Conservation (phyloP, 1,140 invertebrate genomes). For the Drosophila azteca region DNA sequence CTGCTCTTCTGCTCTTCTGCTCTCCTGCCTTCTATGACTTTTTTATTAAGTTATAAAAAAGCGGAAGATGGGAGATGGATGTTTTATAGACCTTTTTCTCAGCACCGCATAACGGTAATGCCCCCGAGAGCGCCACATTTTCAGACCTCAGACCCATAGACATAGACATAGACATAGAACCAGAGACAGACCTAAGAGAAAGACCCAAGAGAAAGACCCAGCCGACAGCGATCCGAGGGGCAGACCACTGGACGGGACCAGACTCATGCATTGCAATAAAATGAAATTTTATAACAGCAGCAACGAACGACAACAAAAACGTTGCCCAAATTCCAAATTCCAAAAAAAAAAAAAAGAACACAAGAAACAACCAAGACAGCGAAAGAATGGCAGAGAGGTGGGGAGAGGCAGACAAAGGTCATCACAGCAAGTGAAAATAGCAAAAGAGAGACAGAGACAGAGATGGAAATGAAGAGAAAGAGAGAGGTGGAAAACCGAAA, state of each 20-base stretch:
- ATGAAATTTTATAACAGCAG: constrained; percentile 71
- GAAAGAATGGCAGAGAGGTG: constrained; percentile 20
- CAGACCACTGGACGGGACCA: constrained; percentile 21
- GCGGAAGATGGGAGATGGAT: constrained; percentile 40
- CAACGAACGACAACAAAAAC: constrained; percentile 33
- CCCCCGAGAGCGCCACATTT: constrained; percentile 45
- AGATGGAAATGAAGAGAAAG: background rate
- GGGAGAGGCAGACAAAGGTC: constrained; percentile 56
- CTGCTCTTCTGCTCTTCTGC: constrained; percentile 11
- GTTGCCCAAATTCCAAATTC: constrained; percentile 58
- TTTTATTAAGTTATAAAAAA: constrained; percentile 80
- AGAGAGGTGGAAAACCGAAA: constrained; percentile 42
- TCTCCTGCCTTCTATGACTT: constrained; percentile 21
- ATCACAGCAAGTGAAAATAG: constrained; percentile 79
- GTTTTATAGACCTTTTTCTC: constrained; percentile 42
- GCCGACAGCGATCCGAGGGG: too few relatives aligned
- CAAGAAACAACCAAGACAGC: constrained; percentile 22
- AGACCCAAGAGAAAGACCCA: background rate
- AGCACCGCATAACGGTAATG: constrained; percentile 64
- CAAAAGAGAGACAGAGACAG: constrained; percentile 25
- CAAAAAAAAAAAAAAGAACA: constrained; percentile 21
- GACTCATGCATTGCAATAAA: constrained; percentile 71
- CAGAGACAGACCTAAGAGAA: background rate
- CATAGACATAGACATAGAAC: too few relatives aligned
- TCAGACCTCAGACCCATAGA: constrained; percentile 39